phyloP scores from a whole-genome alignment of 2,113 vertebrate genomes.

The Melospiza georgiana region DNA sequence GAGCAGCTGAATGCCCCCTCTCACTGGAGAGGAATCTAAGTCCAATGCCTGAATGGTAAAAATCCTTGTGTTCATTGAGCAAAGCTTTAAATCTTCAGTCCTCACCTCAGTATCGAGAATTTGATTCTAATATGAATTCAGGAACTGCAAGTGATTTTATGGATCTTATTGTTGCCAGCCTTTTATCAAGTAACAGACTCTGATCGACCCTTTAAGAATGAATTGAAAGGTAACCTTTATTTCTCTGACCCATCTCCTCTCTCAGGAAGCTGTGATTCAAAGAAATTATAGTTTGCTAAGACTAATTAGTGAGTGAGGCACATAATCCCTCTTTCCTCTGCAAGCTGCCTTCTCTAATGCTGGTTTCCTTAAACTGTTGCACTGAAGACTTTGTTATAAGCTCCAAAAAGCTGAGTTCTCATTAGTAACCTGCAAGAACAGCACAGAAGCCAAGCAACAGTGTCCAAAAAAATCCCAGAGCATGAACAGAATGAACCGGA shows the following conservation, averaged over 20 bases:
- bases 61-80: not conserved
- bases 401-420: conserved; percentile 14
- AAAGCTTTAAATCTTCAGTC: not conserved
- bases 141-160: not conserved
- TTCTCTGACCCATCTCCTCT: not conserved
- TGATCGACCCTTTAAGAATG: not conserved
- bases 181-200: not conserved
- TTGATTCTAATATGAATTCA: not conserved
- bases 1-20: not conserved
- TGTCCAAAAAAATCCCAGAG: not conserved
- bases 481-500: conserved; percentile 5
- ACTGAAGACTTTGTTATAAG: not conserved
- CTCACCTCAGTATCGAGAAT: not conserved
- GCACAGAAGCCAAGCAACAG: not conserved
- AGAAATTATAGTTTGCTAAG: conserved; percentile 9
- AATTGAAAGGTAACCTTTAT: not conserved
- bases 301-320: conserved; percentile 26
- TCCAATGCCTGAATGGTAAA: not conserved
- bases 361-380: not conserved
- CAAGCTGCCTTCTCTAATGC: not conserved
- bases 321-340: not conserved
- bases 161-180: not conserved
- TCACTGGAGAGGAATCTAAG: not conserved
- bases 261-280: not conserved
- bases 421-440: conserved; percentile 27